Percentiles rank a stretch among this genome's conserved stretches.
Evolutionary conservation across 35 echinoderm and acorn worm species (phyloP).

Genomic region (Ophiothrix spiculata): DNA sequence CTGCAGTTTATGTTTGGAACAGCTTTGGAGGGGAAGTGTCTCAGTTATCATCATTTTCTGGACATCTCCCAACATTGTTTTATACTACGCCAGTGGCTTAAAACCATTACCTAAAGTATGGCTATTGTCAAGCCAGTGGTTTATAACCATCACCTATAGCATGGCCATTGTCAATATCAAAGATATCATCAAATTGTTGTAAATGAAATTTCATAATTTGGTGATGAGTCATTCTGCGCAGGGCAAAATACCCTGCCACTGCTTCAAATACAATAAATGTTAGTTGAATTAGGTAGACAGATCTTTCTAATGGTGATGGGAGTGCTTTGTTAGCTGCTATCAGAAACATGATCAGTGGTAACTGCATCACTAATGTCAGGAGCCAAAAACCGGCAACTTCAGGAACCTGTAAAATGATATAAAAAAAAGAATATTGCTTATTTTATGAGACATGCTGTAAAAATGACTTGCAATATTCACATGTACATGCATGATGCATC

Average conservation of each 20-base stretch:
- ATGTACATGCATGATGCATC: too few relatives aligned
- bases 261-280: slow-evolving; percentile 62
- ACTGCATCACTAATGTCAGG: slow-evolving; percentile 81
- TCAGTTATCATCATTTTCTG: too few relatives aligned
- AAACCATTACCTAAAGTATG: too few relatives aligned
- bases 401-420: slow-evolving; percentile 92
- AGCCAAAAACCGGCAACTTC: slow-evolving; percentile 98
- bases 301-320: slow-evolving; percentile 67
- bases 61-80: too few relatives aligned
- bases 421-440: too few relatives aligned
- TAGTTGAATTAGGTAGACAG: slow-evolving; percentile 74
- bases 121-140: too few relatives aligned
- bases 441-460: too few relatives aligned
- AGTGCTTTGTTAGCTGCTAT: slow-evolving; percentile 47
- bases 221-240: slow-evolving; percentile 74
- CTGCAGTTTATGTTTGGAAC: too few relatives aligned
- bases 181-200: slow-evolving; percentile 91
- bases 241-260: slow-evolving; percentile 63
- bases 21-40: too few relatives aligned
- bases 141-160: slow-evolving; percentile 13
- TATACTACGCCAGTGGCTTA: too few relatives aligned
- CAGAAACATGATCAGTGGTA: slow-evolving; percentile 75
- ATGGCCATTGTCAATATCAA: slow-evolving; percentile 36
- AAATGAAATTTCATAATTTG: slow-evolving; percentile 98
- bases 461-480: too few relatives aligned